Conservation (phyloP, 1,140 invertebrate genomes). For the Drosophila trapezifrons region DNA sequence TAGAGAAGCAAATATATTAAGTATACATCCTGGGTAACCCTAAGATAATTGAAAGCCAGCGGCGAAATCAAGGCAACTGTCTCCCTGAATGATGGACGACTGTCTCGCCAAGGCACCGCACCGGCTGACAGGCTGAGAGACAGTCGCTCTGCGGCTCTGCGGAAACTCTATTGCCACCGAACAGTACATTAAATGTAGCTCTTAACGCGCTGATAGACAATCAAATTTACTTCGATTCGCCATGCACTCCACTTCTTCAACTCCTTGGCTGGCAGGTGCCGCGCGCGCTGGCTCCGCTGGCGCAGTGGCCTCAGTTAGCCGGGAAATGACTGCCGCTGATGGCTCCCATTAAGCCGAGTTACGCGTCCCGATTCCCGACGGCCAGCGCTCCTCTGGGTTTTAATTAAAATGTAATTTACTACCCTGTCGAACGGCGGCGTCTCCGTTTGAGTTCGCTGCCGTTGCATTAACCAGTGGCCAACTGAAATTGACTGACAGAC, state of each 20-base stretch:
- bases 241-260: conserved; percentile 30
- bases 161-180: conserved; percentile 23
- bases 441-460: conserved; percentile 21
- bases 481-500: conserved; percentile 45
- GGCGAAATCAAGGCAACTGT: conserved; percentile 40
- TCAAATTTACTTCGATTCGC: conserved; percentile 61
- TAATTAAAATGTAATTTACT: conserved; percentile 81
- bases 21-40: conserved; percentile 8
- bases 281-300: conserved; percentile 24
- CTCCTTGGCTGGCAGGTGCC: conserved; percentile 34
- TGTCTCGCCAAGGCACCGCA: conserved; percentile 5
- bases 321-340: conserved; percentile 56
- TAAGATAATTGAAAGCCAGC: conserved; percentile 52
- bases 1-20: not conserved
- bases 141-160: conserved; percentile 39
- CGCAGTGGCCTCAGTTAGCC: conserved; percentile 1
- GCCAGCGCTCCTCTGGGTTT: conserved; percentile 45
- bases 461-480: conserved; percentile 38
- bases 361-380: conserved; percentile 36
- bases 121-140: conserved; percentile 16
- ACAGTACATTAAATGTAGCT: conserved; percentile 59
- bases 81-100: conserved; percentile 31
- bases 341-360: conserved; percentile 55
- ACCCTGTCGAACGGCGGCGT: conserved; percentile 38
- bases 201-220: conserved; percentile 65